Evolutionary conservation across 2,797 vertebrate genomes (phyloP), one percentile per base, ranked within the genome.

Genomic region (Takifugu rubripes): DNA sequence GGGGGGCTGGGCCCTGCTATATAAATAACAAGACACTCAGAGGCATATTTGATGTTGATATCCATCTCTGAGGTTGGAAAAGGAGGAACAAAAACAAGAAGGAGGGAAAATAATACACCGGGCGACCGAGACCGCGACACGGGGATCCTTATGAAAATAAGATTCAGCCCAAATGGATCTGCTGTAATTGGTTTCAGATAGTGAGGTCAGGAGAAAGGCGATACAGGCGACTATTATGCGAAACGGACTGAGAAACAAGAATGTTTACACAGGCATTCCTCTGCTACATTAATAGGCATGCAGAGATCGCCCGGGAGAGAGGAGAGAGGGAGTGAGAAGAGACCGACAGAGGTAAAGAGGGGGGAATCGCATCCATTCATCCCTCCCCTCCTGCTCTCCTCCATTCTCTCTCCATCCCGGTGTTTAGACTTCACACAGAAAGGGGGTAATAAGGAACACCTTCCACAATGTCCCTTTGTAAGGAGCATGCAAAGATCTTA

Each of bases 1-100:
- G 55, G 36, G 91, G 92, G 92, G 91, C 88, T 88, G 82, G 92
- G 71, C 72, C 78, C 82, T 64, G 89, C 91, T 95, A 94, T 93
- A 95, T 96, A 97, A 98, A 98, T 97, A 97, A 97, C 94, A 95
- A 95, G 95, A 93, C 95, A 95, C 94, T 98, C 95, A 96, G 92
- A 94, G 92, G 93, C 93, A 97, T 96, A 96, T 98, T 95, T 97
- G 95, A 98, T 96, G 94, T 94, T 96, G 95, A 98, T 96, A 97
- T 94, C 94, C 93, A 97, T 96, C 94, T 94, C 93, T 88, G 92
- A 94, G 93, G 93, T 93, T 87, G 76, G 82, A 82, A 81, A 74
- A 56, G 65, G 56, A 40, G 14, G 14, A 40, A 73, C 71, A 81
- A 87, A 81, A 84, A 87, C 71, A 89, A 79, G 64, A 62, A 48